Evolutionary conservation across 2,888 invertebrate species (phyloP).

Genomic region (Formica aserva): DNA sequence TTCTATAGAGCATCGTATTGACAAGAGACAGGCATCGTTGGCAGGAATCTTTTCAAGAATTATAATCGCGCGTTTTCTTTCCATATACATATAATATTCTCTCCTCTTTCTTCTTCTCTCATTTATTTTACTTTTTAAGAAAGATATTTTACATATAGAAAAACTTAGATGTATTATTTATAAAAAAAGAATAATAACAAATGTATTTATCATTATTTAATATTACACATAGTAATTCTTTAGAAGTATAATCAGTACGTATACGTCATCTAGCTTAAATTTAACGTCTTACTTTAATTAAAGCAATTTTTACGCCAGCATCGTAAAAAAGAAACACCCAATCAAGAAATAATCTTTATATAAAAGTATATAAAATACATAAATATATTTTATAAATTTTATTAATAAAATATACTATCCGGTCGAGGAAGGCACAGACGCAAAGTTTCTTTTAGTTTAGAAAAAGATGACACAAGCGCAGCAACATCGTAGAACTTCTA

Average conservation of each 20-base stretch:
- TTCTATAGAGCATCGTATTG: background rate
- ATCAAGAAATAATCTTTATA: background rate
- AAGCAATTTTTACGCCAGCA: background rate
- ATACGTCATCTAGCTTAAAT: background rate
- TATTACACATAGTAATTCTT: background rate
- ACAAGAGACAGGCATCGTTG: background rate
- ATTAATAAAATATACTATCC: slow-evolving; percentile 8
- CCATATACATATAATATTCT: no score
- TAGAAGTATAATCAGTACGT: background rate
- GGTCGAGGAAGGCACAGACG: background rate
- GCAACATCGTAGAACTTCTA: background rate
- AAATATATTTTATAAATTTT: slow-evolving; percentile 7
- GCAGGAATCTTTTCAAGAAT: background rate
- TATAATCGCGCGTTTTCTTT: background rate
- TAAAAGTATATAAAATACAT: background rate
- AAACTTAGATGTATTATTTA: background rate
- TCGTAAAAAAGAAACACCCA: background rate
- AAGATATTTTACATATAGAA: background rate
- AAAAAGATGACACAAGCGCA: background rate
- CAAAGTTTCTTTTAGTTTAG: background rate
- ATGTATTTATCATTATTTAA: background rate
- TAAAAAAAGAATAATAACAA: background rate
- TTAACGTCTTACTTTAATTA: background rate
- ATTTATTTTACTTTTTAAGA: slow-evolving; percentile 2
- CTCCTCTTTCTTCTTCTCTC: no score